Percentiles rank a stretch among this genome's conserved stretches.
Conservation (phyloP, 2,113 vertebrate genomes). For the Raja brachyura region DNA sequence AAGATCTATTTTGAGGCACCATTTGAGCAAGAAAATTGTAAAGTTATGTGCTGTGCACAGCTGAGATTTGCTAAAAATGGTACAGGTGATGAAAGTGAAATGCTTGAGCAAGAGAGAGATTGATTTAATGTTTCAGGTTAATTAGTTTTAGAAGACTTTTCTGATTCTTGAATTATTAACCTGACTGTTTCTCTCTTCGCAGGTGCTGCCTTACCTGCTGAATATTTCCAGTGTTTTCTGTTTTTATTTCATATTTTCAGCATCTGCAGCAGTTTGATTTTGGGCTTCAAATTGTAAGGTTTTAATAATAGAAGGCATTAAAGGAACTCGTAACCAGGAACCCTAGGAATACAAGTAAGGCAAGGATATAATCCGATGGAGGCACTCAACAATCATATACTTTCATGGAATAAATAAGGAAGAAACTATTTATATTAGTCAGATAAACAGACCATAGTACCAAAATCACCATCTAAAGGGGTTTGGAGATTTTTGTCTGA, state of each 20-base stretch:
- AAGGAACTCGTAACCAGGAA: neutral
- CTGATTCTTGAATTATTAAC: too few species aligned
- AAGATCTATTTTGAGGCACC: neutral
- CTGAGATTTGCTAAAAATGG: neutral
- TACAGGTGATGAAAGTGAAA: too few species aligned
- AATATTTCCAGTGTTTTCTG: too few species aligned
- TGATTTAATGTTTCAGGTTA: too few species aligned
- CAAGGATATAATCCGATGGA: neutral
- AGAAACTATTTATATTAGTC: neutral
- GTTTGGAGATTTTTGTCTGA: neutral
- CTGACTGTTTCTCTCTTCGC: too few species aligned
- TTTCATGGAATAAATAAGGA: too few species aligned
- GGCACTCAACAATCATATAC: neutral
- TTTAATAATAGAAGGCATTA: neutral
- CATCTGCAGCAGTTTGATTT: too few species aligned
- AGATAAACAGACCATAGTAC: neutral
- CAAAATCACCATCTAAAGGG: neutral
- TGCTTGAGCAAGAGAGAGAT: too few species aligned
- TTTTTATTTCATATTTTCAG: too few species aligned
- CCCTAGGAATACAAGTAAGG: neutral
- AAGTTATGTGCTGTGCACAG: neutral
- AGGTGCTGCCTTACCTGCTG: too few species aligned
- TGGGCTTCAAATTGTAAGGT: neutral
- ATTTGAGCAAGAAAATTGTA: neutral
- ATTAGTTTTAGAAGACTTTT: too few species aligned